Conservation (phyloP, 2,888 invertebrate genomes). For the Epirrhoe tristata region DNA sequence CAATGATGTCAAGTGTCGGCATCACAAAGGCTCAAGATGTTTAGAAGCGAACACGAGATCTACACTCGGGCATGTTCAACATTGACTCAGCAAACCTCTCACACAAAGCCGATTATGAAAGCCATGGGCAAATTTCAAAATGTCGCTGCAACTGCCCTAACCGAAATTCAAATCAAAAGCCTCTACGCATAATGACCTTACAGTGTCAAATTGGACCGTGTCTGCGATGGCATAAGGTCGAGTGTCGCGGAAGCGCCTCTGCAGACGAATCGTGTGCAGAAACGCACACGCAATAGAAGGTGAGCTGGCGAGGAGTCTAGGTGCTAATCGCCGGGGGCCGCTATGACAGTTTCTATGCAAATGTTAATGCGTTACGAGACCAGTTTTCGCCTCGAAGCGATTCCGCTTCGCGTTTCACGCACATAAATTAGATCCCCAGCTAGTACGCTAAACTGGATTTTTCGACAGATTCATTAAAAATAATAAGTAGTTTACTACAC, state of each 20-base stretch:
- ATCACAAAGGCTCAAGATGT: slow-evolving; percentile 38
- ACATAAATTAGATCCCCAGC: slow-evolving; percentile 66
- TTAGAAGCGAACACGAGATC: slow-evolving; percentile 30
- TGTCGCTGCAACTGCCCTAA: slow-evolving; percentile 52
- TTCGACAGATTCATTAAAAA: slow-evolving; percentile 51
- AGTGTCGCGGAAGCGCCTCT: slow-evolving; percentile 44
- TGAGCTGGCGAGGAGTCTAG: slow-evolving; percentile 59
- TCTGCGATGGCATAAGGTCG: slow-evolving; percentile 47
- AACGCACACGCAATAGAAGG: slow-evolving; percentile 56
- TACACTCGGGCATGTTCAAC: slow-evolving; percentile 41
- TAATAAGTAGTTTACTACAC: slow-evolving; percentile 45
- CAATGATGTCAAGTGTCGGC: slow-evolving; percentile 41
- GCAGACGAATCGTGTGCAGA: slow-evolving; percentile 55
- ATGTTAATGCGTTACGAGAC: slow-evolving; percentile 80
- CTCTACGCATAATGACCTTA: slow-evolving; percentile 40
- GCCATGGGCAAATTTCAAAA: slow-evolving; percentile 50
- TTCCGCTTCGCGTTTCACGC: slow-evolving; percentile 74
- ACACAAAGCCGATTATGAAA: slow-evolving; percentile 49
- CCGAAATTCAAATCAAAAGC: slow-evolving; percentile 51
- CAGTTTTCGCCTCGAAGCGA: slow-evolving; percentile 77
- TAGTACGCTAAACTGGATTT: slow-evolving; percentile 68
- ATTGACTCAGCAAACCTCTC: slow-evolving; percentile 41
- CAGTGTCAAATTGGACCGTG: slow-evolving; percentile 39
- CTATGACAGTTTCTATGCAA: slow-evolving; percentile 85
- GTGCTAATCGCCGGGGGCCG: slow-evolving; percentile 79